A percentile compares a stretch with the other conserved stretches of the same genome.
phyloP scores from a whole-genome alignment of 2,797 vertebrate genomes.

The Chanos chanos region DNA sequence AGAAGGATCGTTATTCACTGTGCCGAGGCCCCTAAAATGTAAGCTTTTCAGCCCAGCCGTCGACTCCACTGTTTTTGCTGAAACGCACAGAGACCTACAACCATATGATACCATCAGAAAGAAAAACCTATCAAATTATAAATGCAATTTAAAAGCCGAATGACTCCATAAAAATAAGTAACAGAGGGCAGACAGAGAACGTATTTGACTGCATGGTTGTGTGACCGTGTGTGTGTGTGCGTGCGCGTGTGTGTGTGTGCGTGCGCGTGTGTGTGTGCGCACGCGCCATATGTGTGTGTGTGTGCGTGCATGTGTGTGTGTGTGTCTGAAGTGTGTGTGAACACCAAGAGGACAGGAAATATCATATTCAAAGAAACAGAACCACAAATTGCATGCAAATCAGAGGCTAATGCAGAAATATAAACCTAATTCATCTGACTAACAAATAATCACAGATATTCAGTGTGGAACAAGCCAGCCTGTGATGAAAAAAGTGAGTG shows the following conservation, averaged over 20 bases:
- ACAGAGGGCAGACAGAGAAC: no score
- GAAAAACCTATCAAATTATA: no score
- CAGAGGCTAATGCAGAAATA: constrained; percentile 24
- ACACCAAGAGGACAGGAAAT: no score
- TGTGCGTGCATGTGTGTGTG: constrained; percentile 5
- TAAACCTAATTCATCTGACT: no score
- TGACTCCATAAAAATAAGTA: no score
- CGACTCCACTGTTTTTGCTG: constrained; percentile 1
- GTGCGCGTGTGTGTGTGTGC: no score
- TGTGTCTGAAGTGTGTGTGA: constrained; percentile 36
- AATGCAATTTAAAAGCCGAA: no score
- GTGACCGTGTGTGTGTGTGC: neutral
- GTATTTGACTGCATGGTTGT: neutral
- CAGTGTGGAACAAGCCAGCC: no score
- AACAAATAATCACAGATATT: no score
- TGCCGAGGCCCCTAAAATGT: constrained; percentile 14
- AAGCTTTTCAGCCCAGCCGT: constrained; percentile 32
- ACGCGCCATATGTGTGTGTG: neutral
- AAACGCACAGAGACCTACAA: constrained; percentile 15
- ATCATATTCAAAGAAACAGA: no score
- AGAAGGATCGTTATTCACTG: constrained; percentile 35
- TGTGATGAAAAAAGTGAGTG: no score
- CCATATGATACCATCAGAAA: no score
- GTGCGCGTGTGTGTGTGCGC: neutral
- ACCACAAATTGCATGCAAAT: constrained; percentile 30